phyloP scores from a whole-genome alignment of 2,113 vertebrate species.

The Brachypteracias leptosomus region DNA sequence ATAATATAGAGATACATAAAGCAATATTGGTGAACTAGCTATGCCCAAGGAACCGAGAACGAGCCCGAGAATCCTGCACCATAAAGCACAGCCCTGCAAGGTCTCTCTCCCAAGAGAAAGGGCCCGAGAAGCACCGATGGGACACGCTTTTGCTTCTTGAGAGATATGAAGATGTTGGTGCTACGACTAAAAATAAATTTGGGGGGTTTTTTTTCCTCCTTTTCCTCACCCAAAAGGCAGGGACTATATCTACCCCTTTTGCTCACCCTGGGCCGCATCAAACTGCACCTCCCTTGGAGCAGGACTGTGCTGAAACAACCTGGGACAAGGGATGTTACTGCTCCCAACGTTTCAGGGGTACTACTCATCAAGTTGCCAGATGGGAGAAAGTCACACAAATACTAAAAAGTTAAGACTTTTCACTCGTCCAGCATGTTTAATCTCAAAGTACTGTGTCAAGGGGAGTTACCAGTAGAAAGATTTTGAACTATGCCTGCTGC shows the following conservation, averaged over 20 bases:
- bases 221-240: not conserved
- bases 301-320: not conserved
- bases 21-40: not conserved
- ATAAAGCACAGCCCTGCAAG: not conserved
- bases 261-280: not conserved
- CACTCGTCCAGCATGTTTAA: not conserved
- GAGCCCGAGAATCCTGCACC: not conserved
- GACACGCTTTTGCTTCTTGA: not conserved
- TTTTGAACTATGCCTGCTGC: constrained; percentile 89
- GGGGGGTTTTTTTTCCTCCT: not conserved
- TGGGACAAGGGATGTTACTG: not conserved
- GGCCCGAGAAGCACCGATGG: not conserved
- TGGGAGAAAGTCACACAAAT: not conserved
- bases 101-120: not conserved
- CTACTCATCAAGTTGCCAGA: not conserved
- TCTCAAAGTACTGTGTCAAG: not conserved
- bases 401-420: not conserved
- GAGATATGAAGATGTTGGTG: not conserved
- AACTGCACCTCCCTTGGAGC: not conserved
- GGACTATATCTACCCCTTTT: not conserved
- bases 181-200: not conserved
- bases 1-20: too few relatives aligned
- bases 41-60: not conserved
- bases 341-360: not conserved
- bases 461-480: constrained; percentile 85